These are phyloP conservation scores for Conchocele bisecta DNA, from an alignment of 2,888 invertebrate species.

Conservation along the genomic window DNA sequence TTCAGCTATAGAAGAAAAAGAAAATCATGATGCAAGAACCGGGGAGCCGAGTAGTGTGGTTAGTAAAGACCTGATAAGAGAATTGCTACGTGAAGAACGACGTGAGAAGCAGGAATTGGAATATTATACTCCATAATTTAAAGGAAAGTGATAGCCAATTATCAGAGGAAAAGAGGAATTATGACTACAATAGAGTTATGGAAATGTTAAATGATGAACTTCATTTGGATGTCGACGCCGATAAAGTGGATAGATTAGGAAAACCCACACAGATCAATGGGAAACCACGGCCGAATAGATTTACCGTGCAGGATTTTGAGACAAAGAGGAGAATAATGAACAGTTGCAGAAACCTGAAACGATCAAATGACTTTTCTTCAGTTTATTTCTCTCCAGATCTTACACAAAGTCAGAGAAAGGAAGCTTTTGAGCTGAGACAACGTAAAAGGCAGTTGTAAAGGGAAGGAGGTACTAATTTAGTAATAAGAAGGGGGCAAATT, in stretches of 20 bases:
- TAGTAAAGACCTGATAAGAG: conserved; percentile 1
- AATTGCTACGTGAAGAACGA: not conserved
- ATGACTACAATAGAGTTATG: not conserved
- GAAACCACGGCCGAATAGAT: not conserved
- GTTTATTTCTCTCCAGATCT: conserved; percentile 13
- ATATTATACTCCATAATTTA: not conserved
- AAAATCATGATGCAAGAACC: not conserved
- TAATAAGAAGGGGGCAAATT: conserved; percentile 8
- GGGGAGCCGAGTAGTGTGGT: not conserved
- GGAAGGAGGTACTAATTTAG: conserved; percentile 6
- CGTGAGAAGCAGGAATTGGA: not conserved
- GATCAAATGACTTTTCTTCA: not conserved
- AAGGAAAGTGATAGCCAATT: not conserved
- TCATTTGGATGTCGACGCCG: not conserved
- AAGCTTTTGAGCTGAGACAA: conserved; percentile 13
- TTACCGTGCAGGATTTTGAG: not conserved
- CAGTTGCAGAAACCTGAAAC: not conserved
- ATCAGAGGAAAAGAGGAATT: not conserved
- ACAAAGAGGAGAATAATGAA: not conserved
- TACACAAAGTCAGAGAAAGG: conserved; percentile 6
- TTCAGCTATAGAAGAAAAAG: not conserved
- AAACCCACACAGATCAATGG: too few relatives aligned
- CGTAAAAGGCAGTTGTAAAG: not conserved
- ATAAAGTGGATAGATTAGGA: not conserved
- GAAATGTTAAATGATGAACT: not conserved